Conservation (phyloP, 2,888 invertebrate genomes). For the Odontomyia ornata region DNA sequence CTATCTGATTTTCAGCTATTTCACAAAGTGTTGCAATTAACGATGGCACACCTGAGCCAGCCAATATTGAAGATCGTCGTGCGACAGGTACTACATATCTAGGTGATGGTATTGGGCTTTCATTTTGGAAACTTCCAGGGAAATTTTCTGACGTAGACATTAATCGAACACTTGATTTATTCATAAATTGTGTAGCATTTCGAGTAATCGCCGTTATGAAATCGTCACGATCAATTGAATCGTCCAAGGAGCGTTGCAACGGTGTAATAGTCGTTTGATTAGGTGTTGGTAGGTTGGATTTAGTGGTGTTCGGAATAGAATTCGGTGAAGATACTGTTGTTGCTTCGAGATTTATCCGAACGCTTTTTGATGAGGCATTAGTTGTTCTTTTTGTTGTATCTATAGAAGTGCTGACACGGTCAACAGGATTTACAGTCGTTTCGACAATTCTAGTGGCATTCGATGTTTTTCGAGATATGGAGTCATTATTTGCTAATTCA, state of each 20-base stretch:
- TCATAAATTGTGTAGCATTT: conserved; percentile 20
- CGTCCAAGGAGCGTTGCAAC: conserved; percentile 19
- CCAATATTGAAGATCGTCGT: background rate
- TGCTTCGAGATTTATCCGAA: too few species aligned
- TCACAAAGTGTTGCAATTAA: background rate
- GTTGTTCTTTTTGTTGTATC: too few species aligned
- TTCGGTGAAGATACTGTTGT: too few species aligned
- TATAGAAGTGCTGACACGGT: too few species aligned
- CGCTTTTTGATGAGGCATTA: too few species aligned
- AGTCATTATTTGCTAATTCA: too few species aligned
- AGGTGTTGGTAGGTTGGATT: background rate
- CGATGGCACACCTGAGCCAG: background rate
- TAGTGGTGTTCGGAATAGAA: too few species aligned
- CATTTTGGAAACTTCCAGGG: background rate
- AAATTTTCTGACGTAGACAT: background rate
- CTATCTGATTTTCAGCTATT: background rate
- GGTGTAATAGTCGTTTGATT: background rate
- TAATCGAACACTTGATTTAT: background rate
- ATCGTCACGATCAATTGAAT: conserved; percentile 34
- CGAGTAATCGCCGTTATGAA: conserved; percentile 37
- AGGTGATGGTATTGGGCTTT: background rate
- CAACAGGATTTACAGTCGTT: too few species aligned
- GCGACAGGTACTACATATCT: background rate
- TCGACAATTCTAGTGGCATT: too few species aligned
- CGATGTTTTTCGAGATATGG: too few species aligned